A percentile compares a stretch with the other conserved stretches of the same genome.
Evolutionary conservation across 2,797 vertebrate species (phyloP).

Genomic region (Esox masquinongy): DNA sequence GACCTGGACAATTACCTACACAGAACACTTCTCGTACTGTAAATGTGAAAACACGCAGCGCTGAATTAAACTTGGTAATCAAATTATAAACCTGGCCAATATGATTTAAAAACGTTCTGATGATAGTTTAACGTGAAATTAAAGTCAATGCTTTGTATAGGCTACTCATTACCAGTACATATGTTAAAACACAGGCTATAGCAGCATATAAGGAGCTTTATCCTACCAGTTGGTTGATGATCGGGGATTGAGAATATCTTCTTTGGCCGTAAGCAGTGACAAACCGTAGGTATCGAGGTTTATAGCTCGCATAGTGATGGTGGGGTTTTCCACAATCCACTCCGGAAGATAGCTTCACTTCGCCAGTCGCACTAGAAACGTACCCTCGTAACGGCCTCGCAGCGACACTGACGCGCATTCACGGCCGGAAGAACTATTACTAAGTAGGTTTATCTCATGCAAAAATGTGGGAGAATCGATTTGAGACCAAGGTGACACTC

Average conservation of each 20-base stretch:
- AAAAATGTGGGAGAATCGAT: conserved; percentile 36
- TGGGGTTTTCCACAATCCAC: conserved; percentile 56
- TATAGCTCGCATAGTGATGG: conserved; percentile 65
- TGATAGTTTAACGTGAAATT: neutral
- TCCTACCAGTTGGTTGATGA: conserved; percentile 84
- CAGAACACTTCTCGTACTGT: conserved; percentile 38
- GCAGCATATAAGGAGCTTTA: neutral
- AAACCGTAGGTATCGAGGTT: conserved; percentile 85
- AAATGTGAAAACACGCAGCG: neutral
- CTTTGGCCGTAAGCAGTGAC: conserved; percentile 84
- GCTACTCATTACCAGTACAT: no score
- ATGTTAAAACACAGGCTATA: neutral
- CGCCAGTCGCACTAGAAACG: conserved; percentile 43
- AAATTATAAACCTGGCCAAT: neutral
- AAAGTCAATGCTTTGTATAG: neutral
- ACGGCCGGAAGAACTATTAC: conserved; percentile 9
- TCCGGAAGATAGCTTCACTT: conserved; percentile 52
- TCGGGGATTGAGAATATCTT: conserved; percentile 82
- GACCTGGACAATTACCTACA: conserved; percentile 27
- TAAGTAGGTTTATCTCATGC: conserved; percentile 48
- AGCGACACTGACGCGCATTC: conserved; percentile 23
- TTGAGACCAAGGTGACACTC: neutral
- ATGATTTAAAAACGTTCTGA: neutral
- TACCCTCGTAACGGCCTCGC: conserved; percentile 43
- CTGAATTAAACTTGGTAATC: neutral